Base-by-base conservation (phyloP, 2,113 vertebrate genomes). In the Candoia aspera region DNA sequence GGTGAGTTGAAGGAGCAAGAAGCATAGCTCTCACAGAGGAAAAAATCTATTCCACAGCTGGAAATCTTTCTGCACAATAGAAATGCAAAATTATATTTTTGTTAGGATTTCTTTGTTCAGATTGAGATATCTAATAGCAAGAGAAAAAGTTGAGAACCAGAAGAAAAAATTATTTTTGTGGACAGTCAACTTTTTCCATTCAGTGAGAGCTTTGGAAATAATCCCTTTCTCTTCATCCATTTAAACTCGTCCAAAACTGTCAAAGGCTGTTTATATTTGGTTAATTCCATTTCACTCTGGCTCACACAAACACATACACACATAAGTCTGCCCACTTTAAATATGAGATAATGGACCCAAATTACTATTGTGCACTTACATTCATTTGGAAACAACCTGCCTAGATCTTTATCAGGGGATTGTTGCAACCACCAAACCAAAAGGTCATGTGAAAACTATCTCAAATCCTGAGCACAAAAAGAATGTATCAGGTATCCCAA, bases 391-490 rank as follows among this genome's bases (percentile, higher is more conserved):
- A 86, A 88, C 17, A 64, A 83, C 57, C 55, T 33, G 42, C 46
- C 53, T 59, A 37, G 86, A 55, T 88, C 86, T 84, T 37, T 84
- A 89, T 85, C 33, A 84, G 21, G 33, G 8, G 17, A 64, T 49
- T 84, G 46, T 59, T 90, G 54, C 29, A 59, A 93, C 73, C 46
- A 17, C 53, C 42, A 26, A 84, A 93, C n/a, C 84, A 84, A 88
- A 86, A 92, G 88, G 53, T 42, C 49, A 92, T 23, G 83, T 86
- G 62, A 87, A 33, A 37, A 54, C 19, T 53, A 90, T 88, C 17
- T 88, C 23, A 57, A 33, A 84, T 73, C 49, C 33, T 49, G 58
- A 68, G 86, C 68, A 93, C 90, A 91, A 93, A 93, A 59, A 49
- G 59, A 79, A 26, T 9, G 79, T 91, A 68, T 88, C 86, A 85